Percentiles rank a stretch among this genome's conserved stretches.
These are phyloP conservation scores for Oxycera nigricornis DNA, from an alignment of 2,888 invertebrate species.

Conservation along the genomic window DNA sequence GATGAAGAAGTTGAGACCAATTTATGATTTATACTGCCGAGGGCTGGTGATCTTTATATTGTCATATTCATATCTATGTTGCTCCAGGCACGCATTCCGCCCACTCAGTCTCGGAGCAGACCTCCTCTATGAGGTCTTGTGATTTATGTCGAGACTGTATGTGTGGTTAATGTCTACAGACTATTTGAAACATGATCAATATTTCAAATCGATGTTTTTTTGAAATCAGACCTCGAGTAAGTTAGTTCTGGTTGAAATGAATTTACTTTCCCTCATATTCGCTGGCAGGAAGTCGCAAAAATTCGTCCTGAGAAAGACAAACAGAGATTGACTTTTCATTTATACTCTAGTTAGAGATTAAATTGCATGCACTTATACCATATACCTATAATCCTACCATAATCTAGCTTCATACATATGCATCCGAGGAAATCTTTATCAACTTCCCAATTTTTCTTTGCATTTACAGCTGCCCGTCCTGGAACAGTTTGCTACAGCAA, in stretches of 20 bases:
- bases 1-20: conserved; percentile 9
- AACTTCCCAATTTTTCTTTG: conserved; percentile 29
- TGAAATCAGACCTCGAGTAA: too few relatives aligned
- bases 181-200: conserved; percentile 9
- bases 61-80: neutral
- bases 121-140: neutral
- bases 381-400: too few relatives aligned
- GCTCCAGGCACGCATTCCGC: neutral
- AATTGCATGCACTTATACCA: too few relatives aligned
- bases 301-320: too few relatives aligned
- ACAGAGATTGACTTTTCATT: too few relatives aligned
- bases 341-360: too few relatives aligned
- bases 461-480: conserved; percentile 79
- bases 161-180: neutral
- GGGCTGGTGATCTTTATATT: neutral
- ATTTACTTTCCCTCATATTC: too few relatives aligned
- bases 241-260: too few relatives aligned
- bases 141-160: neutral
- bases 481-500: conserved; percentile 90
- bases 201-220: conserved; percentile 6
- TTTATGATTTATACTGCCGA: conserved; percentile 22
- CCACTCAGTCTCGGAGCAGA: neutral
- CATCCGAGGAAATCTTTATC: neutral
- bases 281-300: too few relatives aligned
- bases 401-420: too few relatives aligned